Conservation (phyloP, 2,113 vertebrate species). For the Rhegmatorhina hoffmannsi region DNA sequence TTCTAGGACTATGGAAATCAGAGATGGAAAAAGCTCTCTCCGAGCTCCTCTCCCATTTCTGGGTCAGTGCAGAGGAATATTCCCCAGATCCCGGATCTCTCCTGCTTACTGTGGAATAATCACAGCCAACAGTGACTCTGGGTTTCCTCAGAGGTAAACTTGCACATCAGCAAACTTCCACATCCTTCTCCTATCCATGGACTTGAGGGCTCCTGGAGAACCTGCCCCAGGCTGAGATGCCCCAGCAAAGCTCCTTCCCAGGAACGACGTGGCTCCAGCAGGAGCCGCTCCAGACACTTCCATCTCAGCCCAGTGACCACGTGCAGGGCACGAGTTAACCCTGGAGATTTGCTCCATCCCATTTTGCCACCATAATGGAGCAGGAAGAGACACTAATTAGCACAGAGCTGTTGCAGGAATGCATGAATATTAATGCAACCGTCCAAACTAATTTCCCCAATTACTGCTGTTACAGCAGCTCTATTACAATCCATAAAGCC, state of each 20-base stretch:
- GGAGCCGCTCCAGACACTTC: accelerated
- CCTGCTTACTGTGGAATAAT: neutral
- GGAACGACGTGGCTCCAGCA: accelerated
- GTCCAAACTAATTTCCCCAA: constrained; percentile 59
- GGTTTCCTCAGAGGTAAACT: neutral
- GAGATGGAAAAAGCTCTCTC: neutral
- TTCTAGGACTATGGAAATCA: neutral
- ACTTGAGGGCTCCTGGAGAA: accelerated
- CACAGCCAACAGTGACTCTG: neutral
- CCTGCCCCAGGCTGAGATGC: accelerated
- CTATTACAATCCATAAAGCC: constrained; percentile 43
- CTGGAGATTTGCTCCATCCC: neutral
- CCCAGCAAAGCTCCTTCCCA: neutral
- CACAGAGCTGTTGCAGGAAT: constrained; percentile 25
- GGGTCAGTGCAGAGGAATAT: neutral
- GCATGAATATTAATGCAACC: constrained; percentile 65
- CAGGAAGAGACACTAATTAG: constrained; percentile 33
- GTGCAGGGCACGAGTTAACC: neutral
- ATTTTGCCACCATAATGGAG: neutral
- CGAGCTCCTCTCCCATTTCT: neutral
- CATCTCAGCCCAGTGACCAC: neutral
- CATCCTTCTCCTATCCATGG: accelerated
- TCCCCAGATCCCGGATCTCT: neutral
- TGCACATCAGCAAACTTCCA: neutral
- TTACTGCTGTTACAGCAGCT: constrained; percentile 51